A percentile compares a stretch with the other conserved stretches of the same genome.
These are phyloP conservation scores for Drosophila lutescens DNA, from an alignment of 2,888 invertebrate genomes.

Conservation along the genomic window DNA sequence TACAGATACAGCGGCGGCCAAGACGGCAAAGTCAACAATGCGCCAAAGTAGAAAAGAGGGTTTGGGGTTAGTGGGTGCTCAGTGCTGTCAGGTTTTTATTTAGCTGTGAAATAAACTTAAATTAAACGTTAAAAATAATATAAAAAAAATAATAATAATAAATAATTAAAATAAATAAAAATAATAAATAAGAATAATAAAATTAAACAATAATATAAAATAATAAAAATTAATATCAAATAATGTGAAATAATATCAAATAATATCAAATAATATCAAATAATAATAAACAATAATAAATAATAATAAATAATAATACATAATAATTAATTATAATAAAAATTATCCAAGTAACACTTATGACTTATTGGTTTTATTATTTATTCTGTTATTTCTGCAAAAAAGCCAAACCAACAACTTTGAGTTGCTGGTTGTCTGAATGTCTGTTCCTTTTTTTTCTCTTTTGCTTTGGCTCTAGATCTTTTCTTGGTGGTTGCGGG, in stretches of 20 bases:
- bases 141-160: too few species aligned
- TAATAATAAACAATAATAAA: background rate
- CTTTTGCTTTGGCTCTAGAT: constrained; percentile 13
- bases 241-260: too few species aligned
- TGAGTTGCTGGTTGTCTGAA: background rate
- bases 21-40: constrained; percentile 68
- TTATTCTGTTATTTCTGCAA: background rate
- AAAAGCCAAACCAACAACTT: background rate
- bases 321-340: too few species aligned
- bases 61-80: constrained; percentile 16
- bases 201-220: too few species aligned
- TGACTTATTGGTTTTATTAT: too few species aligned
- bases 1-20: constrained; percentile 29
- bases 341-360: too few species aligned
- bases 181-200: background rate
- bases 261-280: background rate
- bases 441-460: constrained; percentile 5
- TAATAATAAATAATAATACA: too few species aligned
- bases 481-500: constrained; percentile 56
- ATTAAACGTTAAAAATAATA: background rate
- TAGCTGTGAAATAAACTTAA: background rate
- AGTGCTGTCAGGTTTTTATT: background rate
- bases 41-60: constrained; percentile 34
- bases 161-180: too few species aligned
- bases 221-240: too few species aligned